phyloP scores from a whole-genome alignment of 2,888 invertebrate species.

The Pandemis heparana region DNA sequence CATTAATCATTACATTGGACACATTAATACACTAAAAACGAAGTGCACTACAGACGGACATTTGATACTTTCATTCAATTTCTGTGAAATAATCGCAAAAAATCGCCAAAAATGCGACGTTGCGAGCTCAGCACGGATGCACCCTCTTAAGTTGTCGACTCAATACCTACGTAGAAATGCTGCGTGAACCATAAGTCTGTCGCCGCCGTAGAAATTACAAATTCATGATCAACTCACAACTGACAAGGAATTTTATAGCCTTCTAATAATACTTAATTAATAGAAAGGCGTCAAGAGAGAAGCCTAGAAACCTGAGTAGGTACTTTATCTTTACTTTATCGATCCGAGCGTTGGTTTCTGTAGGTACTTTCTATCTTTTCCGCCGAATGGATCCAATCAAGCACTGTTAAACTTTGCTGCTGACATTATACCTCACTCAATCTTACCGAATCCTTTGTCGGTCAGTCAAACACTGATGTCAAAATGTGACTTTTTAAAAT shows the following conservation, averaged over 20 bases:
- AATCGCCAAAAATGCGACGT: too few relatives aligned
- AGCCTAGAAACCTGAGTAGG: neutral
- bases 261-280: constrained; percentile 9
- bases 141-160: neutral
- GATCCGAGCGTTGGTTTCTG: neutral
- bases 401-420: neutral
- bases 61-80: too few relatives aligned
- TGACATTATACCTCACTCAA: neutral
- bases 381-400: neutral
- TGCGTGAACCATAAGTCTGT: constrained; percentile 1
- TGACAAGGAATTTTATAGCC: constrained; percentile 5
- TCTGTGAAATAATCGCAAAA: too few relatives aligned
- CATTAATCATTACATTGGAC: too few relatives aligned
- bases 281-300: constrained; percentile 1
- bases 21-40: too few relatives aligned
- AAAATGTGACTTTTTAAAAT: neutral
- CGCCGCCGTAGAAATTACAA: constrained; percentile 1
- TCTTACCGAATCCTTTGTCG: neutral
- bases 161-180: neutral
- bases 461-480: neutral
- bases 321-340: neutral
- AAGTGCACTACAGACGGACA: too few relatives aligned
- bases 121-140: too few relatives aligned
- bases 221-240: constrained; percentile 2
- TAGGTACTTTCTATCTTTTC: neutral